Evolutionary conservation across 2,113 vertebrate species (phyloP), one percentile per base, ranked within the genome.

Genomic region (Mohoua ochrocephala): DNA sequence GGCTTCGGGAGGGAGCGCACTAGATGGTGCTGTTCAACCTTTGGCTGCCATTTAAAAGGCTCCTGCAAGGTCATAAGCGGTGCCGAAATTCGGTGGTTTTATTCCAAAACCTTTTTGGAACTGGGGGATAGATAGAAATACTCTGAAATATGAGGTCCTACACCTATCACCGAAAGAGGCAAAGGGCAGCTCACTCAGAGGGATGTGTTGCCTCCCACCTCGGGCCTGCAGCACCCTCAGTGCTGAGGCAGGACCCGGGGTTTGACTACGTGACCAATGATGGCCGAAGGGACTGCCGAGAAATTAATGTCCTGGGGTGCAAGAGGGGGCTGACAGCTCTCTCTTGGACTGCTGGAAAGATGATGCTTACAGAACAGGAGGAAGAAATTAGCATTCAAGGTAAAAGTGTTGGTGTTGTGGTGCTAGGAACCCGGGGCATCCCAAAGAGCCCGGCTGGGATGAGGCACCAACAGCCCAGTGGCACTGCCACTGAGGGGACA

Each of bases 11-110:
- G 17, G 42, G 41, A 84, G 92, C 0, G 88, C 96, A n/a, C 95
- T 96, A 95, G 95, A 81, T 95, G 96, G 95, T 95, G 96, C 96
- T 97, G 95, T 97, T 95, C 95, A 91, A 84, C 96, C 91, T 95
- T 52, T 74, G 91, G 56, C 94, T 95, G 91, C 1, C 3, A 11
- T 89, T 65, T 76, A 16, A 47, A 80, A 77, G 71, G 70, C 7
- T 56, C 52, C 60, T 10, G 73, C 64, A 81, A 81, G 71, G 89
- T 86, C 52, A 1, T 9, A 10, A 59, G 44, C 5, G 24, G 14
- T 26, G 69, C 75, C 0, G 5, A 74, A 77, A 61, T 28, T 13
- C 2, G 1, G 18, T 59, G 77, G 0, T 28, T 49, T 74, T 67
- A 13, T 31, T 50, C 15, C 22, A 61, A 68, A 89, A 10, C 7